Conservation (phyloP, 2,888 invertebrate species). For the Epinotia ramella region DNA sequence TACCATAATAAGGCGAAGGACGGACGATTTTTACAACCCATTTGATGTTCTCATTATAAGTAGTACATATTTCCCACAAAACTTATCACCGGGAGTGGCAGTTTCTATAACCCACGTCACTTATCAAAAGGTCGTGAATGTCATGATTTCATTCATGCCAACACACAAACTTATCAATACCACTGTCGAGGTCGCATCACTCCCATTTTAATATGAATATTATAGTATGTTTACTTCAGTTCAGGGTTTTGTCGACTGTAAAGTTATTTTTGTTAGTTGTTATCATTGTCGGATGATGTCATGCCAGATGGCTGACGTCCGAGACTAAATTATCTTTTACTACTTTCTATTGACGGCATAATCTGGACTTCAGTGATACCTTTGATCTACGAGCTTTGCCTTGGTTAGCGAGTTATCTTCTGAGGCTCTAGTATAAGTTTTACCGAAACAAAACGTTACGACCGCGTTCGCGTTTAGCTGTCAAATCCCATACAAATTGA, state of each 20-base stretch:
- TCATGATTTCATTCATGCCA: slow-evolving; percentile 34
- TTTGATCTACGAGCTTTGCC: neutral
- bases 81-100: slow-evolving; percentile 31
- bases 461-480: too few species aligned
- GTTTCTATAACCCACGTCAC: slow-evolving; percentile 24
- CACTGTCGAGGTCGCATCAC: neutral
- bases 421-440: too few species aligned
- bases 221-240: slow-evolving; percentile 27
- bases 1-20: too few species aligned
- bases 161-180: slow-evolving; percentile 32
- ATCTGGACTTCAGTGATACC: neutral
- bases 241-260: slow-evolving; percentile 6
- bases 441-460: too few species aligned
- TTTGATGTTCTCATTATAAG: too few species aligned
- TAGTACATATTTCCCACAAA: slow-evolving; percentile 17
- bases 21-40: too few species aligned
- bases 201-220: neutral
- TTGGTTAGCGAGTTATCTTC: neutral
- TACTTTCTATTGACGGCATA: slow-evolving; percentile 39
- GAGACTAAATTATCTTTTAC: slow-evolving; percentile 39
- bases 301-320: slow-evolving; percentile 34
- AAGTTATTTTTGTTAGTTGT: slow-evolving; percentile 33
- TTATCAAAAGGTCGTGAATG: slow-evolving; percentile 22
- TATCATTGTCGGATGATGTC: slow-evolving; percentile 33
- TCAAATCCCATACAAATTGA: too few species aligned